Conservation (phyloP, 2,113 vertebrate genomes). For the Eptesicus fuscus region DNA sequence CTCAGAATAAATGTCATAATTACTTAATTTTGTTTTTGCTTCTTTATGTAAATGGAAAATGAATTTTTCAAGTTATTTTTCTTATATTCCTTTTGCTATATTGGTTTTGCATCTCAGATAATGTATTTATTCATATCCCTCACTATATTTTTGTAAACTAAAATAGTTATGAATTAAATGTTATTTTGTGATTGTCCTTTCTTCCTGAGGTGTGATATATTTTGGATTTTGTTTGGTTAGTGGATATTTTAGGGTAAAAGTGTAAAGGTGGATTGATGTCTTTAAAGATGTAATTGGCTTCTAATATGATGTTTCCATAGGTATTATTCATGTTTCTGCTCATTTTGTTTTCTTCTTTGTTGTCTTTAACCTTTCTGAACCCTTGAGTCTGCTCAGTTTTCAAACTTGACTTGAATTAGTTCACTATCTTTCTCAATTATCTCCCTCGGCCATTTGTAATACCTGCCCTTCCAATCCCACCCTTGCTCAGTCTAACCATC, state of each 20-base stretch:
- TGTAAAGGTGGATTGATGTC: not conserved
- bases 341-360: not conserved
- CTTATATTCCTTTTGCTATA: not conserved
- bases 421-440: not conserved
- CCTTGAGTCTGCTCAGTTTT: not conserved
- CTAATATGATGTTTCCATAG: not conserved
- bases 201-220: not conserved
- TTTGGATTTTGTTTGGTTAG: not conserved
- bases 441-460: not conserved
- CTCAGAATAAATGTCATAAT: not conserved
- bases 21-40: constrained; percentile 1
- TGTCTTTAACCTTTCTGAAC: not conserved
- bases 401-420: not conserved
- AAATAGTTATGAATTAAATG: not conserved
- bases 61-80: not conserved
- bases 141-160: not conserved
- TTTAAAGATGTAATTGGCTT: not conserved
- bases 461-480: not conserved
- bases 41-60: not conserved
- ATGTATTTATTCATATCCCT: not conserved
- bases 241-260: not conserved
- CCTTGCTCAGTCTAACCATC: not conserved
- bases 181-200: not conserved
- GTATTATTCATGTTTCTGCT: not conserved
- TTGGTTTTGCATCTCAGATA: not conserved